Base-by-base conservation (phyloP, 2,113 vertebrate genomes). In the Pluvialis apricaria region DNA sequence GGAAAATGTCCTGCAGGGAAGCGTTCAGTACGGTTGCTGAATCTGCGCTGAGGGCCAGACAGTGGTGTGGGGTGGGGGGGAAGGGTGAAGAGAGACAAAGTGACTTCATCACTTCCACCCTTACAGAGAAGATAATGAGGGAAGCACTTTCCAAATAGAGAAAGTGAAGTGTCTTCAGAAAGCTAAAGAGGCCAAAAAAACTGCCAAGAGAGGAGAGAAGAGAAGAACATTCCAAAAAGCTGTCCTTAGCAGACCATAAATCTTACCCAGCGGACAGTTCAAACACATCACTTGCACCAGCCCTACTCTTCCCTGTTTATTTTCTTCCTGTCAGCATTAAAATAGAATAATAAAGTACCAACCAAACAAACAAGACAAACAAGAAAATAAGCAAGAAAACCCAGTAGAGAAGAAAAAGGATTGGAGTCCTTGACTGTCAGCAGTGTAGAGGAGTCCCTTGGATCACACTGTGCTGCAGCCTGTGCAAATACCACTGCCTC, bases 281-380 rank as follows among this genome's bases (percentile, higher is more conserved):
- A 92, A 95, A 94, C 77, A 87, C 57, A 82, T 70, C 77, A 61
- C 83, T 97, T 91, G 40, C 77, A 94, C 81, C 45, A 97, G 78
- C 40, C 40, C 60, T 82, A 36, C 91, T 94, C 66, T 94, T 85
- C 66, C 83, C 73, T 95, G 96, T 92, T 97, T 95, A 83, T 96
- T 96, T 95, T 97, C 92, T 91, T 92, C 70, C 72, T 94, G 94
- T 95, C 96, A 97, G 78, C 91, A 21, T 95, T 94, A 75, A 79
- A 96, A 89, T 45, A 82, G 57, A 94, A 88, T 95, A 94, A 94
- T 66, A 82, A 95, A 91, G 66, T 73, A 73, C 16, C 49, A 92
- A 72, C 45, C 19, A 94, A 92, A 79, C 69, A 86, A 87, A 81
- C 60, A 80, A 62, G 52, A 22, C 12, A 55, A 92, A 90, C n/a